These are phyloP conservation scores for Amblyopsis hoosieri DNA, from an alignment of 2,797 vertebrate genomes.

Conservation along the genomic window DNA sequence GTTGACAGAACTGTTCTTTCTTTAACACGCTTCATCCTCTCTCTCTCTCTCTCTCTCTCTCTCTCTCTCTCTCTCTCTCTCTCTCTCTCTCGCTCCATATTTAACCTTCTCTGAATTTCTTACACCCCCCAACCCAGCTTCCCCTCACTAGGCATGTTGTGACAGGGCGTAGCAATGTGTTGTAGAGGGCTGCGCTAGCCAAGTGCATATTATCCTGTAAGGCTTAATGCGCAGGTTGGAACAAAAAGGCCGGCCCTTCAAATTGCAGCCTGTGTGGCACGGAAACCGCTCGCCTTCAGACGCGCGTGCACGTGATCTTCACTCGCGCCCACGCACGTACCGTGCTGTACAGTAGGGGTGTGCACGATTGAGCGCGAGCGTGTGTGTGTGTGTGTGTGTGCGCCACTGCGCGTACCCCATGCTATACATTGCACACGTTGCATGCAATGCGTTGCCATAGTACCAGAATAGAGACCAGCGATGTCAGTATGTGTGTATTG, in stretches of 20 bases:
- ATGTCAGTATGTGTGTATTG: too few relatives aligned
- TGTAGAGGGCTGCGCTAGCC: constrained; percentile 78
- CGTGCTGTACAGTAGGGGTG: too few relatives aligned
- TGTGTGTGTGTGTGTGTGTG: constrained; percentile 14
- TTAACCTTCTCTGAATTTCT: background rate
- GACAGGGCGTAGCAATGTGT: constrained; percentile 79
- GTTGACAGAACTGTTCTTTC: too few relatives aligned
- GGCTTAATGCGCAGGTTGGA: constrained; percentile 83
- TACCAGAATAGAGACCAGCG: too few relatives aligned
- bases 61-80: background rate
- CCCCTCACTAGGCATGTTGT: constrained; percentile 78
- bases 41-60: background rate
- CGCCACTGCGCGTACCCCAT: background rate
- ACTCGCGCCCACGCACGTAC: constrained; percentile 17
- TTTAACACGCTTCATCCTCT: background rate
- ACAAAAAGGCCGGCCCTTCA: constrained; percentile 79
- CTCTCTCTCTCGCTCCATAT: background rate
- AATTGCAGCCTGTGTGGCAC: constrained; percentile 79
- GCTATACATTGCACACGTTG: constrained; percentile 13
- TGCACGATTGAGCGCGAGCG: background rate
- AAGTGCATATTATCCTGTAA: constrained; percentile 87
- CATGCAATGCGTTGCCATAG: too few relatives aligned
- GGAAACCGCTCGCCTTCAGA: constrained; percentile 59
- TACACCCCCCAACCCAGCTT: constrained; percentile 36
- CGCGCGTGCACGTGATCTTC: constrained; percentile 52